These are phyloP conservation scores for Clanis bilineata DNA, from an alignment of 2,888 invertebrate species.

Conservation along the genomic window DNA sequence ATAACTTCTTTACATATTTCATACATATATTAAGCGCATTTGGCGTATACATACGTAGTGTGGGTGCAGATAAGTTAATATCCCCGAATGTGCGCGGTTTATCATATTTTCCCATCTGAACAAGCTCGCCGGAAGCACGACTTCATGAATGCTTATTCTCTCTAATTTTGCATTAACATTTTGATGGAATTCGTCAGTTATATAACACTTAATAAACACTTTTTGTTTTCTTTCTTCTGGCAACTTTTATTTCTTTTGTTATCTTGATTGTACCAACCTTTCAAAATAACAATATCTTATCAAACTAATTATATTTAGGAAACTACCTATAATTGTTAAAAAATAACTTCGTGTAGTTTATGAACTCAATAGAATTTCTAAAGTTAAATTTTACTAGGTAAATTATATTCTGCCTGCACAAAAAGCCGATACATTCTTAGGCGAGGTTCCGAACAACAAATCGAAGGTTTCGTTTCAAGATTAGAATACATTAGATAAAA, in stretches of 20 bases:
- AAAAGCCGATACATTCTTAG: too few species aligned
- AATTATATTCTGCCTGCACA: too few species aligned
- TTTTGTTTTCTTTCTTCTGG: neutral
- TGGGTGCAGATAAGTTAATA: slow-evolving; percentile 22
- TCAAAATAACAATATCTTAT: too few species aligned
- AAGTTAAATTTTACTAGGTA: too few species aligned
- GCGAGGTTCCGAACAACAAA: too few species aligned
- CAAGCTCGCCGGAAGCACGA: slow-evolving; percentile 22
- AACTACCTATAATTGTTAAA: too few species aligned
- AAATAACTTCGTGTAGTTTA: too few species aligned
- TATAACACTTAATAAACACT: neutral
- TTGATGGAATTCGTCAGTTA: slow-evolving; percentile 29
- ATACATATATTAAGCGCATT: slow-evolving; percentile 7
- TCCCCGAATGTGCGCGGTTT: slow-evolving; percentile 13
- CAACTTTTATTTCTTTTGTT: neutral
- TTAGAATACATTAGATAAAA: too few species aligned
- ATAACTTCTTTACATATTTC: slow-evolving; percentile 9
- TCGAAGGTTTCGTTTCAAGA: too few species aligned
- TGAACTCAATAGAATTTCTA: too few species aligned
- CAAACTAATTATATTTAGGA: too few species aligned
- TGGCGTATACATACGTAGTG: slow-evolving; percentile 7
- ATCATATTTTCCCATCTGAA: slow-evolving; percentile 32
- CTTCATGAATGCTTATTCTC: slow-evolving; percentile 36
- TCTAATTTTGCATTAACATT: slow-evolving; percentile 37
- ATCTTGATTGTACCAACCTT: too few species aligned